Percentiles rank a stretch among this genome's conserved stretches.
phyloP scores from a whole-genome alignment of 2,888 invertebrate species.

The Schizaphis graminum region DNA sequence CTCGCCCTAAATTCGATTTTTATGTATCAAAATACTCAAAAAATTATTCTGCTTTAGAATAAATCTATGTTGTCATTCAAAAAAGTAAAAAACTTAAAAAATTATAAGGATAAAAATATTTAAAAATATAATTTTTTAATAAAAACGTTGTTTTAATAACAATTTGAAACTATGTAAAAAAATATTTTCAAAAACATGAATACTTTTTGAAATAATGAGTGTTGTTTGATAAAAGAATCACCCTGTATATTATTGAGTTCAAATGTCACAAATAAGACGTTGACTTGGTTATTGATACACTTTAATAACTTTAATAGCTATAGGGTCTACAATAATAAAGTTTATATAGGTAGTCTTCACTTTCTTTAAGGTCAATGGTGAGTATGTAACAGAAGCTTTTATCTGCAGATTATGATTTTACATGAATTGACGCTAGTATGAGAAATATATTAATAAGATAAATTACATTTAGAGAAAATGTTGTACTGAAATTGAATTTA shows the following conservation, averaged over 20 bases:
- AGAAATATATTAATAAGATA: not conserved
- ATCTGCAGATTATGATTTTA: not conserved
- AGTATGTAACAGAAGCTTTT: not conserved
- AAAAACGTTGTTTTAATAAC: too few relatives aligned
- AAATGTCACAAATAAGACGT: not conserved
- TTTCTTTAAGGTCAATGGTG: not conserved
- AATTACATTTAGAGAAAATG: not conserved
- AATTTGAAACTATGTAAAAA: too few relatives aligned
- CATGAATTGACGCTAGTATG: not conserved
- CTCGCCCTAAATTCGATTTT: too few relatives aligned
- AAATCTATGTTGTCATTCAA: too few relatives aligned
- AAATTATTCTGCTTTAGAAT: too few relatives aligned
- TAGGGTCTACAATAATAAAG: not conserved
- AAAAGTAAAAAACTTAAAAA: too few relatives aligned
- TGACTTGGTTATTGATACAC: not conserved
- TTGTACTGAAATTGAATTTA: not conserved
- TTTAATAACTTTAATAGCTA: not conserved
- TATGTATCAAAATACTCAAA: too few relatives aligned
- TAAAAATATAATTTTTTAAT: too few relatives aligned
- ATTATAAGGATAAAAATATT: too few relatives aligned
- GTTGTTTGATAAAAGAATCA: too few relatives aligned
- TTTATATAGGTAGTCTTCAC: not conserved
- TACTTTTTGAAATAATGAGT: too few relatives aligned
- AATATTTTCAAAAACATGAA: too few relatives aligned
- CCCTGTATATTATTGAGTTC: not conserved